Base-by-base conservation (phyloP, 2,113 vertebrate genomes). In the Potamarius usumacintae region DNA sequence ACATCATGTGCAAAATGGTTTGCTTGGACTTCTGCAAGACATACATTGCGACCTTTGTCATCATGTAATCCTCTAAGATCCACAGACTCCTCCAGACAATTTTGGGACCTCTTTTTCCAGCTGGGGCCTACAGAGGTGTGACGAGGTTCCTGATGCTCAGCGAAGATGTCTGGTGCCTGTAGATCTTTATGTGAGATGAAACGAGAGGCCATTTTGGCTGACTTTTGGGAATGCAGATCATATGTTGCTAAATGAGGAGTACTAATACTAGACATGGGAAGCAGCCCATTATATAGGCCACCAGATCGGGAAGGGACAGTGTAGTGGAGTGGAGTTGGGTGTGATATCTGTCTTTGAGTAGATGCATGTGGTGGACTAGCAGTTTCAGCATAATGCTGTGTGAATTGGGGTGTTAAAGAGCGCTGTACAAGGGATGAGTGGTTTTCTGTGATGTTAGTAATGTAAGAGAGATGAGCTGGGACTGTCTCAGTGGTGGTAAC, bases 161-260 rank as follows among this genome's bases (percentile, higher is more conserved):
- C 30, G 90, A 96, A 97, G 86, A 96, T 95, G 89, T 97, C 94
- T 0, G 96, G 95, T 0, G 92, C 92, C 0, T 96, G 95, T 25
- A 96, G 93, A 86, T 96, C 93, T 12, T 91, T 90, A 86, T 94
- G 95, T 7, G 94, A 91, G 0, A 92, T 88, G 15, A 94, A 92
- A 11, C 94, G 92, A 0, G 95, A 94, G 14, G 94, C 90, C 10
- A 2, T 85, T 7, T 86, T 82, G 20, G 90, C 92, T 86, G 92
- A 90, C 72, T 92, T 93, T 88, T 94, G 91, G 48, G 93, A 91
- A 22, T 92, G 91, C 0, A 90, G 76, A 80, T 95, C 95, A 79
- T 94, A 94, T 42, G 93, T 90, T 2, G 94, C 93, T 87, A 96
- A 91, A 79, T 96, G 96, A 5, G 95, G 94, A 80, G 92, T 94